phyloP scores from a whole-genome alignment of 1,140 invertebrate genomes.

The Venturia canescens region DNA sequence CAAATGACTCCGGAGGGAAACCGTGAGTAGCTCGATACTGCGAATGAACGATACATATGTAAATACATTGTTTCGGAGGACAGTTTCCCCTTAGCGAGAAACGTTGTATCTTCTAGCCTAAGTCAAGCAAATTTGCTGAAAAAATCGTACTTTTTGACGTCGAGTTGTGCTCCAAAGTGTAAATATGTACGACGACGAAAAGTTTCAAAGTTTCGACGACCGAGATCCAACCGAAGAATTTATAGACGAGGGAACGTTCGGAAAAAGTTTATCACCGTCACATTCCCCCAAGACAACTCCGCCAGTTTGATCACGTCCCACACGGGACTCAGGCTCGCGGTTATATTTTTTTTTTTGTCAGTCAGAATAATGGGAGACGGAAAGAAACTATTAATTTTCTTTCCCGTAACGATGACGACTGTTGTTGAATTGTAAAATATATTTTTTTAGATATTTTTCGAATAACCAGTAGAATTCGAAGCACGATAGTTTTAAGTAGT shows the following conservation, averaged over 20 bases:
- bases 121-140: background rate
- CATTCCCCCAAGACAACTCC: background rate
- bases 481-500: background rate
- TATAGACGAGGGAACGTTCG: background rate
- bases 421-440: constrained; percentile 58
- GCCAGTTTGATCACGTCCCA: background rate
- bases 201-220: background rate
- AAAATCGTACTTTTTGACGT: constrained; percentile 5
- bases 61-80: background rate
- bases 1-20: background rate
- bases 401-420: constrained; percentile 41
- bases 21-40: no score
- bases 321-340: background rate
- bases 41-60: no score
- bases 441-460: constrained; percentile 62
- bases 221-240: background rate
- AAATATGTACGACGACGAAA: background rate
- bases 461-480: constrained; percentile 28
- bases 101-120: background rate
- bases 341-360: no score
- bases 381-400: constrained; percentile 43
- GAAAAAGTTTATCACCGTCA: background rate
- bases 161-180: background rate
- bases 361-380: background rate
- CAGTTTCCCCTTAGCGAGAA: background rate